Conservation (phyloP, 2,113 vertebrate species). For the Trichomycterus rosablanca region DNA sequence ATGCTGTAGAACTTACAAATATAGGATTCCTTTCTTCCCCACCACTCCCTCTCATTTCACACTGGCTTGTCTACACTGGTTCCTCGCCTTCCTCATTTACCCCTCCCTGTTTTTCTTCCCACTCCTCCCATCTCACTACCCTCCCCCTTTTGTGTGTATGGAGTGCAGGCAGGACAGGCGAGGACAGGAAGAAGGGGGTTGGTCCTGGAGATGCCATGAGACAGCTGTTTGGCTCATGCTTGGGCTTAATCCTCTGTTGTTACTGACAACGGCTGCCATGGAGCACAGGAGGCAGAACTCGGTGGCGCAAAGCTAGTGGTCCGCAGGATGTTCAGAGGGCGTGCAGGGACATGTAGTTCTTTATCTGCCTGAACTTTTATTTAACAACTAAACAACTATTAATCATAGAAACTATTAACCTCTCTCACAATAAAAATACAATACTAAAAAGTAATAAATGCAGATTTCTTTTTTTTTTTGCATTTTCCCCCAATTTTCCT, state of each 20-base stretch:
- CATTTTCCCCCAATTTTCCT: too few relatives aligned
- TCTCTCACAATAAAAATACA: too few relatives aligned
- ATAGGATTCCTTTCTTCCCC: not conserved
- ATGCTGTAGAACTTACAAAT: not conserved
- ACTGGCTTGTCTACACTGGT: slow-evolving; percentile 35
- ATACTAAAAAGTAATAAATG: too few relatives aligned
- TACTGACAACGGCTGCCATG: slow-evolving; percentile 31
- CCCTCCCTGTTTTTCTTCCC: slow-evolving; percentile 40
- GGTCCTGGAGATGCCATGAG: slow-evolving; percentile 36
- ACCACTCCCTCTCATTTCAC: slow-evolving; percentile 8
- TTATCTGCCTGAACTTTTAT: too few relatives aligned
- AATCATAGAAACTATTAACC: too few relatives aligned
- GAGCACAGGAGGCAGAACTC: slow-evolving; percentile 1
- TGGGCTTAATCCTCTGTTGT: slow-evolving; percentile 31
- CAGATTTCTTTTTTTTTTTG: too few relatives aligned
- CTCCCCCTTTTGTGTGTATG: slow-evolving; percentile 32
- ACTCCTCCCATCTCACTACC: slow-evolving; percentile 36
- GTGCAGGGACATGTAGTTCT: slow-evolving; percentile 22
- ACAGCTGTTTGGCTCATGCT: slow-evolving; percentile 36
- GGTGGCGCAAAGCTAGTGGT: slow-evolving; percentile 9
- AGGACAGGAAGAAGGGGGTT: slow-evolving; percentile 39
- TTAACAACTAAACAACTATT: too few relatives aligned
- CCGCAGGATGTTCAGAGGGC: slow-evolving; percentile 11
- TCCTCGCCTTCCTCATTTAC: slow-evolving; percentile 12
- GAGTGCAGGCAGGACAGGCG: slow-evolving; percentile 17